Evolutionary conservation across 2,888 invertebrate species (phyloP), one percentile per base, ranked within the genome.

Genomic region (Caenorhabditis afra): DNA sequence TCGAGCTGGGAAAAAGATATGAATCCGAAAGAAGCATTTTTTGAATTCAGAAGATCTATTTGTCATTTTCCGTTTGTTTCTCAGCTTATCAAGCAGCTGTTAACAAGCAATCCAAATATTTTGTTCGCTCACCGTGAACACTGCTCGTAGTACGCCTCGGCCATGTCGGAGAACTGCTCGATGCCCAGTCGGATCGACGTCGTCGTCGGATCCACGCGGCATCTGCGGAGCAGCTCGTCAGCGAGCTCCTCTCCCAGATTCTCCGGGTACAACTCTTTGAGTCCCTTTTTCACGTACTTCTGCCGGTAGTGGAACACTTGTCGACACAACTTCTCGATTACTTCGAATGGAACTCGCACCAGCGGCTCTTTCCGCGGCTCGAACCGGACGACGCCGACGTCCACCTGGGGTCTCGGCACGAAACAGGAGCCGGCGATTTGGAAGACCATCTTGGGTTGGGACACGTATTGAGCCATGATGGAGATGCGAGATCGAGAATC

Each of bases 391-490:
- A 98, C 95, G 16, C 95, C 96, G 0, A 97, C 98, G 92, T 99
- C 96, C 5, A 99, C 97, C 80, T 98, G 94, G 0, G 99, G 98
- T 89, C 94, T 94, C 0, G 99, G 99, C 37, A 97, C 93, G 92
- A 99, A 99, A 0, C 95, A 94, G 84, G 92, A 92, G 1, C 93
- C 97, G 7, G 95, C 94, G 88, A 99, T 97, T 70, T 94, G 93
- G 91, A 96, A 96, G 89, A 94, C 94, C 66, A 95, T 93, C 57
- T 93, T 91, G 0, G 96, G 95, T 82, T 94, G 92, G 82, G 96
- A 95, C 93, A 96, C 95, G 88, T 95, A 93, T 91, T 99, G 98
- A 83, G 95, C 95, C 94, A 99, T 97, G 0, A 97, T 93, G 0
- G 97, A 97, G 20, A 99, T 92, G 37, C 97, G 93, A 90, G 95